These are phyloP conservation scores for Polypterus senegalus DNA, from an alignment of 2,113 vertebrate genomes.

Conservation along the genomic window DNA sequence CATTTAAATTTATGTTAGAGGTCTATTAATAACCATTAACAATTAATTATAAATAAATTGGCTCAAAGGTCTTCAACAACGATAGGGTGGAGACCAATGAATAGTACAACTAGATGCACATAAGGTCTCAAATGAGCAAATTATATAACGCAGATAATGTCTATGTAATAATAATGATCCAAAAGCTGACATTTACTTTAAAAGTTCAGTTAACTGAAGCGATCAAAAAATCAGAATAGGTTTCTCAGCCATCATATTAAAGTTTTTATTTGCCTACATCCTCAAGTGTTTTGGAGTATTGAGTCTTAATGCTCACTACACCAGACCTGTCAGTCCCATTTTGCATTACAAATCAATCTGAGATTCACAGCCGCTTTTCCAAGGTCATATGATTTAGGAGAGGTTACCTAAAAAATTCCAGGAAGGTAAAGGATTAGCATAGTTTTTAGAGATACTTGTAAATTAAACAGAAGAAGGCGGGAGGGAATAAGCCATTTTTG, in stretches of 20 bases:
- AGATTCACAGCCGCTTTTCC: constrained; percentile 68
- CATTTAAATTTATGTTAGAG: too few species aligned
- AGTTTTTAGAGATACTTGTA: constrained; percentile 68
- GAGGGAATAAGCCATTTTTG: constrained; percentile 54
- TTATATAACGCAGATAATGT: constrained; percentile 45
- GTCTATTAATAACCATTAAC: constrained; percentile 61
- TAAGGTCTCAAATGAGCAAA: constrained; percentile 28
- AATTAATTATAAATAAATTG: constrained; percentile 61
- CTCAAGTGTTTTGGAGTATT: constrained; percentile 37
- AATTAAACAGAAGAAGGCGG: constrained; percentile 64
- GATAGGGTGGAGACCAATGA: constrained; percentile 39
- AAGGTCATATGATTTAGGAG: constrained; percentile 91
- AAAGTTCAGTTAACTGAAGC: constrained; percentile 4
- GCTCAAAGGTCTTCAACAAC: constrained; percentile 41
- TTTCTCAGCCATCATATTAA: constrained; percentile 21
- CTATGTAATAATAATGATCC: constrained; percentile 39
- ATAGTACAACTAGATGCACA: constrained; percentile 54
- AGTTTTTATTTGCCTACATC: constrained; percentile 30
- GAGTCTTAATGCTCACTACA: constrained; percentile 41
- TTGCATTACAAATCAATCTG: constrained; percentile 87
- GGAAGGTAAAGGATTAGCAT: constrained; percentile 75
- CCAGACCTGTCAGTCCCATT: constrained; percentile 60
- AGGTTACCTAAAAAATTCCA: constrained; percentile 66
- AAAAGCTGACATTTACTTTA: constrained; percentile 22
- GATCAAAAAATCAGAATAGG: constrained; percentile 1